These are phyloP conservation scores for Perca flavescens DNA, from an alignment of 2,113 vertebrate genomes.

Conservation along the genomic window DNA sequence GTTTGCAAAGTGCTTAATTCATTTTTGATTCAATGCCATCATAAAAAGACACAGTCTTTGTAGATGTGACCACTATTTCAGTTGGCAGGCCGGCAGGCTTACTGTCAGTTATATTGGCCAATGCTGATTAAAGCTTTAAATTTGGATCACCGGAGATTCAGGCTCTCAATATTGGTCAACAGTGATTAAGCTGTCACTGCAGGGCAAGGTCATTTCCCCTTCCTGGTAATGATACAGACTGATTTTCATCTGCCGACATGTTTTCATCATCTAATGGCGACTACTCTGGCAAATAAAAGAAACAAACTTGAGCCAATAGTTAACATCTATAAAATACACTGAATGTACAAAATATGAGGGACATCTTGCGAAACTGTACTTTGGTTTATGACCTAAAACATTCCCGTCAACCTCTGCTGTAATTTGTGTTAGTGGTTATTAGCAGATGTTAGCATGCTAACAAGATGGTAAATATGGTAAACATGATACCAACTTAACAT, in stretches of 20 bases:
- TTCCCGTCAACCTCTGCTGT: no score
- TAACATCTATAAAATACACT: not conserved
- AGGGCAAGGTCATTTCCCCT: slow-evolving; percentile 54
- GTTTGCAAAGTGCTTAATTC: slow-evolving; percentile 74
- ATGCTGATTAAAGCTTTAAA: slow-evolving; percentile 72
- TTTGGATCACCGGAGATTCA: slow-evolving; percentile 62
- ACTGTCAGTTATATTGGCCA: slow-evolving; percentile 41
- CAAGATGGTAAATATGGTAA: no score
- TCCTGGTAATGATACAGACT: slow-evolving; percentile 33
- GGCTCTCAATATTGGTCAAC: slow-evolving; percentile 48
- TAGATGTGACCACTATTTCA: slow-evolving; percentile 62
- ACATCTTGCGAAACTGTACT: no score
- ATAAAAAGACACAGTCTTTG: slow-evolving; percentile 62
- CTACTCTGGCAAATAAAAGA: slow-evolving; percentile 18
- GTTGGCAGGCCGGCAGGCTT: slow-evolving; percentile 30
- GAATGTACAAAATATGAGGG: not conserved
- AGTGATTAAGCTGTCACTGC: slow-evolving; percentile 70
- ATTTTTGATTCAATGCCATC: slow-evolving; percentile 68
- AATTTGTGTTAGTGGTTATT: no score
- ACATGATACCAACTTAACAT: no score
- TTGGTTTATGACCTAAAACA: no score
- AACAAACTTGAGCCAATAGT: slow-evolving; percentile 23
- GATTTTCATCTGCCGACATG: slow-evolving; percentile 34
- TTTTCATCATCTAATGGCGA: slow-evolving; percentile 46
- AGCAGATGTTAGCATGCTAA: no score